Conservation (phyloP, 2,113 vertebrate genomes). For the Indri indri region DNA sequence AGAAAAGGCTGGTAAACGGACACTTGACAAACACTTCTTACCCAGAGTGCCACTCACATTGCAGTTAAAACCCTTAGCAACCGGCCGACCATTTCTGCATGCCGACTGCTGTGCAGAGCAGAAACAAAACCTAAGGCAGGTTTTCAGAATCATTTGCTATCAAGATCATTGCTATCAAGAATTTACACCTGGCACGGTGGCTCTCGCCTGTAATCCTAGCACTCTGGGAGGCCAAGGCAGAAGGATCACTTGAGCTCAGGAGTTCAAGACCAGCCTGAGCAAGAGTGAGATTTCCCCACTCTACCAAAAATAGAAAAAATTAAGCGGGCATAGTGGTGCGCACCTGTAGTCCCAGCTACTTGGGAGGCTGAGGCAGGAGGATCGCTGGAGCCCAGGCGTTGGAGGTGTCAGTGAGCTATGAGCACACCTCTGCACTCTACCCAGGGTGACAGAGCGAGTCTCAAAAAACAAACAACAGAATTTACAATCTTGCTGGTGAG, state of each 20-base stretch:
- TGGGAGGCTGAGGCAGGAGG: background rate
- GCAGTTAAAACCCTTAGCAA: rapidly evolving
- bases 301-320: background rate
- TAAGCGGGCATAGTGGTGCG: background rate
- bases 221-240: background rate
- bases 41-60: background rate
- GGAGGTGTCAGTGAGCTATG: background rate
- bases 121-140: background rate
- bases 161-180: background rate
- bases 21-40: background rate
- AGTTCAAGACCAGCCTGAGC: background rate
- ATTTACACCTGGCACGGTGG: background rate
- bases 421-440: background rate
- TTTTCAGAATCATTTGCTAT: no score
- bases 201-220: background rate
- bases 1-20: background rate
- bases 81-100: rapidly evolving
- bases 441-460: background rate
- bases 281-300: background rate
- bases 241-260: background rate
- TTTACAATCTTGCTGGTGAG: background rate
- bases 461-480: background rate
- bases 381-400: background rate
- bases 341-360: background rate
- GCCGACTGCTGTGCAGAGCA: rapidly evolving